These are phyloP conservation scores for Tachystola acroxantha DNA, from an alignment of 2,888 invertebrate genomes.

Conservation along the genomic window DNA sequence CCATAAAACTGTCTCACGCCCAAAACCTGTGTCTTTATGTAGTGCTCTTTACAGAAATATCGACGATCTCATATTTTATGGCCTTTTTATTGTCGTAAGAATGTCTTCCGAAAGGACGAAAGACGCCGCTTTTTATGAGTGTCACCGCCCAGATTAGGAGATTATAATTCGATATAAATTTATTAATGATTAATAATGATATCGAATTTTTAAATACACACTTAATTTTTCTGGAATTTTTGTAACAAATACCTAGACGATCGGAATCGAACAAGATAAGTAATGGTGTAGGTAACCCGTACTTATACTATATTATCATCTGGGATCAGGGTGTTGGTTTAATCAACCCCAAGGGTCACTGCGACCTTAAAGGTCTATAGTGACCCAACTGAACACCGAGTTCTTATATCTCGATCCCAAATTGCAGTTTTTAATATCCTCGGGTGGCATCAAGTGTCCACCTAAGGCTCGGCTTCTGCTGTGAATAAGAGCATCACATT, in stretches of 20 bases:
- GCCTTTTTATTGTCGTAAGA: conserved; percentile 45
- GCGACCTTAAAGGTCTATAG: too few species aligned
- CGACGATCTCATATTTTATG: conserved; percentile 54
- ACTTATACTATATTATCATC: too few species aligned
- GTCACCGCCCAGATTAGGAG: conserved; percentile 46
- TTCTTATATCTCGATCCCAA: too few species aligned
- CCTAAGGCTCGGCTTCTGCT: too few species aligned
- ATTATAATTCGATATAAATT: conserved; percentile 68
- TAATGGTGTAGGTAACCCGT: too few species aligned
- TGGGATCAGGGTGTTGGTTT: too few species aligned
- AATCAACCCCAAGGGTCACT: too few species aligned
- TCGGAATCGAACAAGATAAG: background rate
- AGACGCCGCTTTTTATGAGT: conserved; percentile 24
- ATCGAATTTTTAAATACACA: conserved; percentile 48
- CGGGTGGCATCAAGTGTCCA: too few species aligned
- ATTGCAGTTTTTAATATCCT: too few species aligned
- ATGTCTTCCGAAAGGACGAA: conserved; percentile 40
- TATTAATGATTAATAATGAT: conserved; percentile 70
- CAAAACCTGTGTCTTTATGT: conserved; percentile 4
- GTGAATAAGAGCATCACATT: too few species aligned
- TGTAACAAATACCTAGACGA: background rate
- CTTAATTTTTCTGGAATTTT: conserved; percentile 11
- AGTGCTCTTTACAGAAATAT: conserved; percentile 23
- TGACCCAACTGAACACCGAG: too few species aligned
- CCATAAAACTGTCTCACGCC: background rate